Evolutionary conservation across 1,140 invertebrate genomes (phyloP), one percentile per base, ranked within the genome.

Genomic region (Lasioglossum albipes): DNA sequence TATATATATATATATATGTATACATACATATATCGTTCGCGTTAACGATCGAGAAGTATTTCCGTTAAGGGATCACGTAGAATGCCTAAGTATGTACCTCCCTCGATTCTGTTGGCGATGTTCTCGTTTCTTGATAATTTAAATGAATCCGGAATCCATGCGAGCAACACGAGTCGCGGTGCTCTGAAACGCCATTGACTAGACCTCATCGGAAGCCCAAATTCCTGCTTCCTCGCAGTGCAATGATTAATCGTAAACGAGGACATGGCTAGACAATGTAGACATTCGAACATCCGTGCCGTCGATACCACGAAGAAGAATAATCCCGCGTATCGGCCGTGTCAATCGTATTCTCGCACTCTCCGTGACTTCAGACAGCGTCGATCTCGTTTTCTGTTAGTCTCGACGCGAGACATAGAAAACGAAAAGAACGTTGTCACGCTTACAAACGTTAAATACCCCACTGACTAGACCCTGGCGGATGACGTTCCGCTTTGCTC

Each of bases 391-490:
- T 42, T 73, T 27, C 42, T 45, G 52, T 45, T 69, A 54, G 65
- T 73, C 69, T 49, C 64, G 52, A 54, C n/a, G 69, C 68, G 59
- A 27, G 68, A 72, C 45, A 52, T 41, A 20, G 20, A 42, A 49
- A 45, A 59, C 16, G 27, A 42, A 49, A 45, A 59, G 27, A 27
- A 27, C 27, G n/a, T n/a, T 45, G 61, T 65, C 67, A 49, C 75
- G 77, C 59, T 52, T 42, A 31, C 62, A 72, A 59, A 81, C 57
- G 74, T 65, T 66, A 84, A 84, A 84, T 71, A 71, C 73, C 36
- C 36, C 79, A 85, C 76, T 85, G 84, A 85, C 84, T 85, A 85
- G 84, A 85, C 73, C 36, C 82, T 85, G 73, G 22, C 84, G 84
- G 82, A 73, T 61, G 27, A 31, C n/a, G 20, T 59, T 22, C 79